Conservation (phyloP, 2,797 vertebrate species). For the Microcaecilia unicolor region DNA sequence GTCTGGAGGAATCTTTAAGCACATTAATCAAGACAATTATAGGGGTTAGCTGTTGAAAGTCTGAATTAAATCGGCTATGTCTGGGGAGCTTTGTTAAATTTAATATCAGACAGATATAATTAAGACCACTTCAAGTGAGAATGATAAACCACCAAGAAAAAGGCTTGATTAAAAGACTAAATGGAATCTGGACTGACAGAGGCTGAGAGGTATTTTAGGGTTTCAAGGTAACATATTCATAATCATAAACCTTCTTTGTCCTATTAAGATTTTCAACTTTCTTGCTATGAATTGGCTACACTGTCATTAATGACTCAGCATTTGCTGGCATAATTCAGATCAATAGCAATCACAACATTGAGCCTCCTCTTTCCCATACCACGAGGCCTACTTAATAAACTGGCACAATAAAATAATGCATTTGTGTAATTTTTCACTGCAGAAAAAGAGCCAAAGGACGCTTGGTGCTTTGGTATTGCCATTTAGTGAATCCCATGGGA, state of each 20-base stretch:
- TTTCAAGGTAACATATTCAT: conserved; percentile 9
- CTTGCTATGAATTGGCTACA: no score
- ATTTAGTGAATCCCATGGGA: no score
- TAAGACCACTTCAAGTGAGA: conserved; percentile 24
- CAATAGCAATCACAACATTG: no score
- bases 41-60: conserved; percentile 35
- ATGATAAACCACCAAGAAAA: conserved; percentile 30
- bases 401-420: no score
- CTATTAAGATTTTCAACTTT: no score
- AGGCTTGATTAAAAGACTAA: conserved; percentile 5
- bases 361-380: no score
- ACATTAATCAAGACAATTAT: conserved; percentile 46
- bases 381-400: no score
- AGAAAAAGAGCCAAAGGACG: no score
- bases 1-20: conserved; percentile 36
- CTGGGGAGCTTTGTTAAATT: conserved; percentile 38
- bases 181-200: conserved; percentile 15
- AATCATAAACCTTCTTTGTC: conserved; percentile 11
- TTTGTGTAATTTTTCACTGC: no score
- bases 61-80: conserved; percentile 31
- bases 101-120: conserved; percentile 46
- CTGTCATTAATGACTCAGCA: no score
- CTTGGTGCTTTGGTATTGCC: no score
- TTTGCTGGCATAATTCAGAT: no score
- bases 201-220: conserved; percentile 17